Conservation (phyloP, 1,140 invertebrate species). For the Lordiphosa clarofinis region DNA sequence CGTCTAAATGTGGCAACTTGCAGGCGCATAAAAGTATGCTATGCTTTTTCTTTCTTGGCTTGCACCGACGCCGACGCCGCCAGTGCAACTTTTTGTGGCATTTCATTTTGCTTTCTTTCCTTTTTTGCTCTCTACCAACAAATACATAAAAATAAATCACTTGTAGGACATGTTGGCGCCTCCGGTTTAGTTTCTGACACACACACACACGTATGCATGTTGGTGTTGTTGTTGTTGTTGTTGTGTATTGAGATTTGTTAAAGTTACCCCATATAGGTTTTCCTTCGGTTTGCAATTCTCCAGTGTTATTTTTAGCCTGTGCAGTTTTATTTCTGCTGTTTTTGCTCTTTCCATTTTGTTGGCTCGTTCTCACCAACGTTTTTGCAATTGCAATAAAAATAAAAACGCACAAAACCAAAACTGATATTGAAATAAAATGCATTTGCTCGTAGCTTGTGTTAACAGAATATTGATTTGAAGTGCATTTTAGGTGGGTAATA, state of each 20-base stretch:
- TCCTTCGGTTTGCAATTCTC: constrained; percentile 15
- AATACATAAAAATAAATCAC: constrained; percentile 79
- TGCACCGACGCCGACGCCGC: constrained; percentile 33
- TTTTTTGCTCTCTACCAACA: constrained; percentile 62
- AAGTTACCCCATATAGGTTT: constrained; percentile 61
- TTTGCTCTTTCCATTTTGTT: constrained; percentile 26
- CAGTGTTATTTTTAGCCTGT: constrained; percentile 40
- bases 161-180: constrained; percentile 77
- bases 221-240: constrained; percentile 24
- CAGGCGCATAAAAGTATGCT: constrained; percentile 69
- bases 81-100: constrained; percentile 54
- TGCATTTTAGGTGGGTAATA: too few species aligned
- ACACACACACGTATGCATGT: constrained; percentile 12
- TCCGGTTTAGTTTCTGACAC: constrained; percentile 66
- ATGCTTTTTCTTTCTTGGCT: constrained; percentile 38
- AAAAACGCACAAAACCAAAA: neutral
- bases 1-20: constrained; percentile 74
- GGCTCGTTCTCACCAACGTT: constrained; percentile 1
- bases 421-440: constrained; percentile 5
- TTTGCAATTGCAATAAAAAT: neutral
- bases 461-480: constrained; percentile 30
- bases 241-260: constrained; percentile 68
- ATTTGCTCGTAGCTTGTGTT: constrained; percentile 10
- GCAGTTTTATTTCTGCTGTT: constrained; percentile 10
- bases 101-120: constrained; percentile 41